A percentile compares a stretch with the other conserved stretches of the same genome.
These are phyloP conservation scores for Poeciliopsis turrubarensis DNA, from an alignment of 2,113 vertebrate species.

Conservation along the genomic window DNA sequence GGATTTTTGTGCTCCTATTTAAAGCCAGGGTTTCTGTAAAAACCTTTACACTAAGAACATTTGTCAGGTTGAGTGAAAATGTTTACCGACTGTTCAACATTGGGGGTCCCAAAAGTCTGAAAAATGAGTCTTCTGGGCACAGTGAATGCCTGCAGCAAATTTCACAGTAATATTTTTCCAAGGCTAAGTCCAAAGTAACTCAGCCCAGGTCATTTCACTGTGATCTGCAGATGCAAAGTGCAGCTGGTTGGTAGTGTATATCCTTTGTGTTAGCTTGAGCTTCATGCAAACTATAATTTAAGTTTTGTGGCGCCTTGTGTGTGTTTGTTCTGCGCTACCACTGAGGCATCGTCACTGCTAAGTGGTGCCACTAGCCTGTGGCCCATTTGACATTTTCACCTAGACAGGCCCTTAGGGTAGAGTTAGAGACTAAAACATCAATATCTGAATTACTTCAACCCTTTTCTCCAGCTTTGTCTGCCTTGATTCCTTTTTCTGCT, in stretches of 20 bases:
- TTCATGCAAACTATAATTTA: not conserved
- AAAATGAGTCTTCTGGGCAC: slow-evolving; percentile 2
- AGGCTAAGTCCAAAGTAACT: slow-evolving; percentile 2
- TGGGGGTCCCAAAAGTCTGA: not conserved
- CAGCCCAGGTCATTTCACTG: not conserved
- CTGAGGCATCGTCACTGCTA: slow-evolving; percentile 35
- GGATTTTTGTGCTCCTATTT: no score
- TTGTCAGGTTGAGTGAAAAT: not conserved
- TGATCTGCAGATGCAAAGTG: not conserved
- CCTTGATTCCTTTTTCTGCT: slow-evolving; percentile 42
- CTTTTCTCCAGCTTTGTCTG: slow-evolving; percentile 37
- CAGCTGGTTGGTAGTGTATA: not conserved
- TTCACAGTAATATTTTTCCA: slow-evolving; percentile 2
- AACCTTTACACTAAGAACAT: not conserved
- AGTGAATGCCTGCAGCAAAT: slow-evolving; percentile 2
- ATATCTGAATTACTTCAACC: slow-evolving; percentile 66
- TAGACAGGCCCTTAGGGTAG: slow-evolving; percentile 61
- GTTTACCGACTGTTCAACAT: not conserved
- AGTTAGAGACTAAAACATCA: slow-evolving; percentile 66
- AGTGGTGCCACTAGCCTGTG: slow-evolving; percentile 44
- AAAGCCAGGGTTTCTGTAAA: not conserved
- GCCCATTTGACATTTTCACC: slow-evolving; percentile 62
- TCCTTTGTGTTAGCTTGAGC: not conserved
- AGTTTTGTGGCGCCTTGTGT: slow-evolving; percentile 10
- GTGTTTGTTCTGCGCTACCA: slow-evolving; percentile 18